Evolutionary conservation across 37 sponge, comb jelly and placozoan species (phyloP).

Genomic region (Chondrosia reniformis): DNA sequence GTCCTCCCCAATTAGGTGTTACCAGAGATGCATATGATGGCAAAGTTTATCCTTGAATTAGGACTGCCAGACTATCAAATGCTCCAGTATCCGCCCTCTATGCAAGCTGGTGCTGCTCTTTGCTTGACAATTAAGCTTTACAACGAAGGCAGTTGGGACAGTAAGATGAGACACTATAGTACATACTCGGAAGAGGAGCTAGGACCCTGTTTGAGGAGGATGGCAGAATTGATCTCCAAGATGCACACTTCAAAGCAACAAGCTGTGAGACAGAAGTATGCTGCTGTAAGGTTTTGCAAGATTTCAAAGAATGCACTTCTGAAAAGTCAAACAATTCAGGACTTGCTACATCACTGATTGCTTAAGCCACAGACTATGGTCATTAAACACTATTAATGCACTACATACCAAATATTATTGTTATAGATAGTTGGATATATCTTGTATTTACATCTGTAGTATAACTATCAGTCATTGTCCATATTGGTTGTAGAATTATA

Average conservation of each 20-base stretch:
- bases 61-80: constrained; percentile 74
- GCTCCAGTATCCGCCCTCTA: constrained; percentile 73
- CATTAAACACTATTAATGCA: too few relatives aligned
- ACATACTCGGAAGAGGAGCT: constrained; percentile 68
- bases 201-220: constrained; percentile 52
- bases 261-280: constrained; percentile 90
- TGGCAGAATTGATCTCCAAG: constrained; percentile 64
- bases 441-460: too few relatives aligned
- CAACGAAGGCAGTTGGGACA: constrained; percentile 48
- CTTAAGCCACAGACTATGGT: too few relatives aligned
- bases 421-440: too few relatives aligned
- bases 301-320: constrained; percentile 60
- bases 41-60: constrained; percentile 91
- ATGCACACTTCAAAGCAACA: constrained; percentile 83
- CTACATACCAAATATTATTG: too few relatives aligned
- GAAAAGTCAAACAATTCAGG: neutral
- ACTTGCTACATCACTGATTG: too few relatives aligned
- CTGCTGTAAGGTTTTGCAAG: constrained; percentile 66
- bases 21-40: constrained; percentile 93
- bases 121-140: constrained; percentile 64
- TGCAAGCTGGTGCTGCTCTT: constrained; percentile 87
- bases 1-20: constrained; percentile 36
- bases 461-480: too few relatives aligned
- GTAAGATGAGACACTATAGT: constrained; percentile 57
- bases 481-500: too few relatives aligned